Conservation (phyloP, 1,140 invertebrate species). For the Protaetia brevitarsis region DNA sequence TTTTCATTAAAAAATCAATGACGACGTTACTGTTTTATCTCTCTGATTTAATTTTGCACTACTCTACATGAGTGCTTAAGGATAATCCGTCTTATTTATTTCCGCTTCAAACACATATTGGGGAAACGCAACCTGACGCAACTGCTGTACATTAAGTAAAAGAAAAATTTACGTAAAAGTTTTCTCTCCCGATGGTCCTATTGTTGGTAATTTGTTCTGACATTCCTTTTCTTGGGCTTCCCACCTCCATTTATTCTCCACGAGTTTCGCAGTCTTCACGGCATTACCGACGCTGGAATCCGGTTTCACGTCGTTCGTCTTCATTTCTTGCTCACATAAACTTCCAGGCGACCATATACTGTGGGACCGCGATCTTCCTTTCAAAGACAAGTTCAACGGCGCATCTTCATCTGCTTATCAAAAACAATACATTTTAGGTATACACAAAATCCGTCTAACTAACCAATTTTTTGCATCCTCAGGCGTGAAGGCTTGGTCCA, state of each 20-base stretch:
- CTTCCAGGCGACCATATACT: slow-evolving; percentile 80
- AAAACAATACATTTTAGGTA: slow-evolving; percentile 17
- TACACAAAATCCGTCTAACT: slow-evolving; percentile 23
- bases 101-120: too few relatives aligned
- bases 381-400: slow-evolving; percentile 74
- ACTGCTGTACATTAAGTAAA: too few relatives aligned
- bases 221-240: slow-evolving; percentile 37
- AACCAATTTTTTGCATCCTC: slow-evolving; percentile 49
- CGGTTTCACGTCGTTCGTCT: slow-evolving; percentile 45
- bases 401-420: slow-evolving; percentile 69
- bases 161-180: too few relatives aligned
- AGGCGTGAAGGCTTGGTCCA: slow-evolving; percentile 43
- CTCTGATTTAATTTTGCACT: too few relatives aligned
- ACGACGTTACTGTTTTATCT: too few relatives aligned
- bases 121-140: too few relatives aligned
- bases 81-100: too few relatives aligned
- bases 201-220: slow-evolving; percentile 29
- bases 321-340: slow-evolving; percentile 68
- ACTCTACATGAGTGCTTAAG: too few relatives aligned
- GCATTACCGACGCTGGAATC: slow-evolving; percentile 38
- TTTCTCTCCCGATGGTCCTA: slow-evolving; percentile 42
- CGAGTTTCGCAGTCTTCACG: slow-evolving; percentile 31
- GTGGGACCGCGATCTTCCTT: slow-evolving; percentile 52
- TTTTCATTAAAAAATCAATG: too few relatives aligned
- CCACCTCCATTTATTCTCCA: slow-evolving; percentile 42